Evolutionary conservation across 2,113 vertebrate genomes (phyloP), one percentile per base, ranked within the genome.

Genomic region (Clarias gariepinus): DNA sequence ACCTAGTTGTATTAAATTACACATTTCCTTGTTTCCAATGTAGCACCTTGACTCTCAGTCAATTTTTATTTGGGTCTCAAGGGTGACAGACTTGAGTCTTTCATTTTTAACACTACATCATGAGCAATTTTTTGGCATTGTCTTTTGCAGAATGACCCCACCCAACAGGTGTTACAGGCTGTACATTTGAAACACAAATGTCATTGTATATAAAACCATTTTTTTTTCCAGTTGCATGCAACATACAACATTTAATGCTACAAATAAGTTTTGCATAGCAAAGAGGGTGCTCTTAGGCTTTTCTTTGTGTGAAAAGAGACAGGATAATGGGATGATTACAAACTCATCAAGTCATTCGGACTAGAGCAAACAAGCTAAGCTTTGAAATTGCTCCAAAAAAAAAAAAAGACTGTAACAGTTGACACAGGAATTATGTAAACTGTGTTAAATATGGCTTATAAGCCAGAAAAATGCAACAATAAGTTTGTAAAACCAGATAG

Each of bases 51-150:
- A 68, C 80, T 85, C 41, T 76, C 89, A 90, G 63, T 84, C 69
- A 69, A 53, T 66, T 36, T 88, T 55, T 83, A 79, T 82, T 21
- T 87, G 77, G 88, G 66, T 18, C 3, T 88, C 60, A 41, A 69
- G 83, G 0, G 87, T 78, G 71, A 80, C 86, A 6, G 15, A 61
- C 8, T 25, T 58, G 25, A 68, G 86, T 41, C 88, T 85, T 57
- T n/a, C 90, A 7, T 82, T 93, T n/a, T 90, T 96, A 63, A 95
- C 86, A 7, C 94, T 97, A 81, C 96, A 97, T 85, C 96, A 98
- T 0, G 96, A 98, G 91, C 96, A 96, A 12, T 97, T 97, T 92
- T 98, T 91, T 96, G 96, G 95, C 36, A 94, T 19, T 98, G 96
- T 84, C 94, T 91, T 91, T 97, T 97, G 91, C 94, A 94, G 21